Base-by-base conservation (phyloP, 2,888 invertebrate genomes). In the Drosophila recens region DNA sequence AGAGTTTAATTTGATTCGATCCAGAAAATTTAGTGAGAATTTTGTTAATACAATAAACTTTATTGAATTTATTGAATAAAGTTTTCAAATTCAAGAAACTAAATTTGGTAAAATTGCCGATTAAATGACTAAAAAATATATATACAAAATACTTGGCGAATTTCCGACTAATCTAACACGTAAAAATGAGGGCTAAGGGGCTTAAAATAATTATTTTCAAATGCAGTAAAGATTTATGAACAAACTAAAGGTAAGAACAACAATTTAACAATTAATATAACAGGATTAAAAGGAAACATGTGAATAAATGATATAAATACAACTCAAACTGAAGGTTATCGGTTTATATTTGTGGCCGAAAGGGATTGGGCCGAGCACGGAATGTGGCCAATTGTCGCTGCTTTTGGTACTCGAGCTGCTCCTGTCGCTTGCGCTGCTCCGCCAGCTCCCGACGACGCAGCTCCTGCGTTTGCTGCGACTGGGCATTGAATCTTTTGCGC, bases 351-450 rank as follows among this genome's bases (percentile, higher is more conserved):
- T 43, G 56, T 1, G 15, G 6, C n/a, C 51, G 59, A 38, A 65
- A 87, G 1, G 85, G 85, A 79, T 81, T 86, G 36, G 76, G 79
- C 1, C 65, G 61, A 1, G 87, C 85, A 9, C 66, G 69, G 27
- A 87, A 89, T 1, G 61, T 79, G 45, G 87, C 67, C 40, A 79
- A 27, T 20, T 79, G 64, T 4, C 89, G 89, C 4, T 57, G 72
- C 61, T 70, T 75, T 10, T 34, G 82, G 3, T 56, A 42, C 3
- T 64, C 43, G 23, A 67, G 52, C 0, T 38, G 65, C n/a, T 89
- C 78, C 13, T 13, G 23, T 3, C 48, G 71, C 23, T 65, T 23
- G 0, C 65, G 63, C 40, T 67, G 40, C 48, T 72, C 67, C 51
- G 67, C 71, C 40, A 56, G 33, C 36, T 84, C 49, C 0, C 46